Evolutionary conservation across 2,888 invertebrate genomes (phyloP).

Genomic region (Ophion ellenae): DNA sequence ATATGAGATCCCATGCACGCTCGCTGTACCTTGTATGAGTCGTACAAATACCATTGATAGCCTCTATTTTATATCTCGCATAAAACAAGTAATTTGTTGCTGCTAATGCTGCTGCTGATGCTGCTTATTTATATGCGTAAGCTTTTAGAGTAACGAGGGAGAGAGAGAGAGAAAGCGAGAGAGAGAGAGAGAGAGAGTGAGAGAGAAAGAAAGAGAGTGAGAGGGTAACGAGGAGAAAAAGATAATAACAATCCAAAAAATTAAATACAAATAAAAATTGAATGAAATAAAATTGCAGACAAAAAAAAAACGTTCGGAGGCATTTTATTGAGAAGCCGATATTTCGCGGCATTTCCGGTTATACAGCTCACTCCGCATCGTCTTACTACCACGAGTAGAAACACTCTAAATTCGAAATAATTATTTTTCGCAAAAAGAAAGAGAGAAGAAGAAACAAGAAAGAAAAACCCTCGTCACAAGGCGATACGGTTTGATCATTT

Average conservation of each 20-base stretch:
- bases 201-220: slow-evolving; percentile 9
- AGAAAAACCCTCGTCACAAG: slow-evolving; percentile 23
- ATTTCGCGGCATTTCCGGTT: slow-evolving; percentile 67
- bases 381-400: slow-evolving; percentile 76
- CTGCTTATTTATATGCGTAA: slow-evolving; percentile 79
- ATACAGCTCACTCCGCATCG: slow-evolving; percentile 40
- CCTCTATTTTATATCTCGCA: slow-evolving; percentile 68
- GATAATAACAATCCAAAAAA: not conserved
- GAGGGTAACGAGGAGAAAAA: slow-evolving; percentile 22
- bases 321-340: slow-evolving; percentile 83
- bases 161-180: slow-evolving; percentile 19
- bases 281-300: slow-evolving; percentile 4
- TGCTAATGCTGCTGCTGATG: slow-evolving; percentile 75
- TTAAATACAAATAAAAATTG: not conserved
- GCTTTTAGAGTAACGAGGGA: slow-evolving; percentile 75
- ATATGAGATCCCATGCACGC: slow-evolving; percentile 79
- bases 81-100: slow-evolving; percentile 68
- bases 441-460: slow-evolving; percentile 5
- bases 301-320: slow-evolving; percentile 78
- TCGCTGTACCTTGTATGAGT: slow-evolving; percentile 81
- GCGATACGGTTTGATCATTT: slow-evolving; percentile 43
- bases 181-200: slow-evolving; percentile 24
- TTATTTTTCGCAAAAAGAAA: slow-evolving; percentile 25
- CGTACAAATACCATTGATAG: slow-evolving; percentile 74
- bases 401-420: slow-evolving; percentile 83